Evolutionary conservation across 2,113 vertebrate genomes (phyloP).

Genomic region (Terrapene triunguis): DNA sequence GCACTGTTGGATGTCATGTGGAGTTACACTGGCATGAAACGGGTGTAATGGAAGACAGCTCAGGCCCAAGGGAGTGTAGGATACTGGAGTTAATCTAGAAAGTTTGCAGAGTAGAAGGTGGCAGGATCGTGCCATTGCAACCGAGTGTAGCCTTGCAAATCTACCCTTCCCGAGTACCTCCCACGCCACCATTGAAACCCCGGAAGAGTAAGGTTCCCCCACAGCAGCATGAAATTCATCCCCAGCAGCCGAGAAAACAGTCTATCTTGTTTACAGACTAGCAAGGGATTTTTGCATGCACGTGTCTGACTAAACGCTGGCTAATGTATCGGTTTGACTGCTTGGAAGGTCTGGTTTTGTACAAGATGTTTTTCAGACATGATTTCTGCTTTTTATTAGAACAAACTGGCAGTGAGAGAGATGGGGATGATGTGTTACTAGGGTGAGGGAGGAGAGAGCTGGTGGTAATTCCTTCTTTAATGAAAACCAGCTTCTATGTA

Average conservation of each 20-base stretch:
- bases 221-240: neutral
- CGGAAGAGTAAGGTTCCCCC: neutral
- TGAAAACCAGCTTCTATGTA: conserved; percentile 34
- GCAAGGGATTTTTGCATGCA: neutral
- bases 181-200: fast-evolving
- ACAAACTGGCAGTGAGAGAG: conserved; percentile 46
- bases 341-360: neutral
- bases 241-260: conserved; percentile 10
- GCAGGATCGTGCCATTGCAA: neutral
- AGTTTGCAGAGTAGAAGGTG: neutral
- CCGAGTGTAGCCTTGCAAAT: neutral
- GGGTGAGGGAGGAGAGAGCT: conserved; percentile 45
- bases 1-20: neutral
- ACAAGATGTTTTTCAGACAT: conserved; percentile 47
- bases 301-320: conserved; percentile 1
- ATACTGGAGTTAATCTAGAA: fast-evolving
- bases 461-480: conserved; percentile 51
- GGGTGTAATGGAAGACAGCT: fast-evolving
- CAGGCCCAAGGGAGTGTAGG: neutral
- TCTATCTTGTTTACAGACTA: conserved; percentile 38
- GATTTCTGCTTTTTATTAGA: conserved; percentile 68
- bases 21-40: neutral
- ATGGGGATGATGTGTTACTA: conserved; percentile 27
- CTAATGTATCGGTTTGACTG: neutral
- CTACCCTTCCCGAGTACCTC: neutral